Conservation (phyloP, 2,113 vertebrate species). For the Prionailurus viverrinus region DNA sequence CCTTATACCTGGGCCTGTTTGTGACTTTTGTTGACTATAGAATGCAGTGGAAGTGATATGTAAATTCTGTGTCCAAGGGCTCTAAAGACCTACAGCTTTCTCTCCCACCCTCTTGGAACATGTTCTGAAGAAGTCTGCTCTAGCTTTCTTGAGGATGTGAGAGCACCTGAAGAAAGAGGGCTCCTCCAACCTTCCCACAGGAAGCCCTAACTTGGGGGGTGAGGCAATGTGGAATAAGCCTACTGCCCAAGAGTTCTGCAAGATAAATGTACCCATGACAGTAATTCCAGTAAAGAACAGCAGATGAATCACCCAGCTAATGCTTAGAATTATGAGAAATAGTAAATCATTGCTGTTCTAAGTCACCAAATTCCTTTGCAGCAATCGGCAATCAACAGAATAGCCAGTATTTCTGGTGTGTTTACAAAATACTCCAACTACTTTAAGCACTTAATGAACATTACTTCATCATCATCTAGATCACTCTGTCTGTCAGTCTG, state of each 20-base stretch:
- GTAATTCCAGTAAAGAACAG: not conserved
- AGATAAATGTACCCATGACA: rapidly evolving
- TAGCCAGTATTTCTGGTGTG: not conserved
- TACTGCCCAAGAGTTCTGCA: not conserved
- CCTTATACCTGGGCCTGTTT: not conserved
- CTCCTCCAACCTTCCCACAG: rapidly evolving
- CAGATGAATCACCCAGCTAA: not conserved
- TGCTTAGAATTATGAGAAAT: not conserved
- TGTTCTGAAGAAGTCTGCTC: not conserved
- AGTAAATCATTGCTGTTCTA: not conserved
- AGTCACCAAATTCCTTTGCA: not conserved
- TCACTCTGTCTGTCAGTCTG: not conserved
- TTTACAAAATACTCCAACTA: not conserved
- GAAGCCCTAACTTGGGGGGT: not conserved
- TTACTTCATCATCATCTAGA: not conserved
- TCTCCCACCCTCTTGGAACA: not conserved
- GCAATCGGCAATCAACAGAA: not conserved
- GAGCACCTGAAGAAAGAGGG: not conserved
- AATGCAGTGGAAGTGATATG: not conserved
- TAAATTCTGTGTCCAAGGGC: not conserved
- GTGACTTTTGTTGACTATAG: not conserved
- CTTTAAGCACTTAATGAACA: not conserved
- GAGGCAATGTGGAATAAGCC: not conserved
- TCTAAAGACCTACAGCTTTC: not conserved
- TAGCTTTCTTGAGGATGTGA: not conserved